A percentile compares a stretch with the other conserved stretches of the same genome.
phyloP scores from a whole-genome alignment of 2,888 invertebrate genomes.

The Leucoptera coffeella region DNA sequence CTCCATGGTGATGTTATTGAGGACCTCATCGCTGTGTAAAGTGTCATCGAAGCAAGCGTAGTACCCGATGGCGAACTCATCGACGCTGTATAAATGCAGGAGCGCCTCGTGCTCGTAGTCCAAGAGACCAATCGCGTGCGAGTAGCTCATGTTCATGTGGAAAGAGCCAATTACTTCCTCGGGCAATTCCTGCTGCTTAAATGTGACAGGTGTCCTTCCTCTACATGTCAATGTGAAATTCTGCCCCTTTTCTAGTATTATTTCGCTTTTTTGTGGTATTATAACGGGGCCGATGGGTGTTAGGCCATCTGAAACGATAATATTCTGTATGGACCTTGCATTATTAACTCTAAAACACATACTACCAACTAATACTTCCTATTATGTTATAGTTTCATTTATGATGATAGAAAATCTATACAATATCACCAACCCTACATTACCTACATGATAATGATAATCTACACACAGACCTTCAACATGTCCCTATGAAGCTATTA shows the following conservation, averaged over 20 bases:
- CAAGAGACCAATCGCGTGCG: conserved; percentile 10
- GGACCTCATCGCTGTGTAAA: conserved; percentile 17
- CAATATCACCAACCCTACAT: too few species aligned
- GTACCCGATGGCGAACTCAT: conserved; percentile 42
- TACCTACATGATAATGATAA: background rate
- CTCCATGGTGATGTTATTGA: conserved; percentile 22
- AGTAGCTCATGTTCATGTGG: conserved; percentile 8
- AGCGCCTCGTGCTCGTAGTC: conserved; percentile 28
- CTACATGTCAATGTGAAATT: conserved; percentile 29
- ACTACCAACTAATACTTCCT: too few species aligned
- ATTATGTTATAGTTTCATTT: too few species aligned
- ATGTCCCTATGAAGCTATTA: background rate
- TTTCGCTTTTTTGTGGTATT: conserved; percentile 20
- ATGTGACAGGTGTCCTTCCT: conserved; percentile 17
- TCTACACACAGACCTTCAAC: conserved; percentile 1
- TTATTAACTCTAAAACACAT: too few species aligned
- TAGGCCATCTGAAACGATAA: conserved; percentile 30
- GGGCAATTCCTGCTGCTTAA: conserved; percentile 26
- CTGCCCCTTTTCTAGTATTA: conserved; percentile 28
- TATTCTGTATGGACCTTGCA: too few species aligned
- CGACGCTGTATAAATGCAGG: conserved; percentile 35
- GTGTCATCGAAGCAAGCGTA: conserved; percentile 47
- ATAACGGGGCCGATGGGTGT: conserved; percentile 24
- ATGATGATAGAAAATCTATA: background rate
- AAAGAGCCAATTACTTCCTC: conserved; percentile 20